phyloP scores from a whole-genome alignment of 2,113 vertebrate species.

The Naja naja region DNA sequence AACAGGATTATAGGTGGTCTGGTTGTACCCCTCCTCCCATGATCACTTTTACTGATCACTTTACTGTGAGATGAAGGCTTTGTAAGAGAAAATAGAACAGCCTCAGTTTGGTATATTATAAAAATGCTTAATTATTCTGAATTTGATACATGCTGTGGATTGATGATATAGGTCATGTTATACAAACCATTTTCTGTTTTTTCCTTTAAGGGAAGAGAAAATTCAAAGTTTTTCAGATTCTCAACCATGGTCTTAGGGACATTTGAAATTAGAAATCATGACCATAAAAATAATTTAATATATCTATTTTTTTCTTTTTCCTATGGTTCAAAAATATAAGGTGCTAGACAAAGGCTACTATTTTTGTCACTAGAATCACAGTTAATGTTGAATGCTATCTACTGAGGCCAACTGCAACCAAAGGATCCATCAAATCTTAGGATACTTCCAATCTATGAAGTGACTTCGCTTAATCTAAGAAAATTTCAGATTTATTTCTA shows the following conservation, averaged over 20 bases:
- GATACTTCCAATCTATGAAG: background rate
- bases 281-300: background rate
- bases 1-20: background rate
- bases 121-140: background rate
- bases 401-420: background rate
- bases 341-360: background rate
- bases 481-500: background rate
- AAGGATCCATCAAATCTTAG: background rate
- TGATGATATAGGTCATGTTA: background rate
- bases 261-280: background rate
- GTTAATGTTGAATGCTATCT: fast-evolving
- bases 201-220: background rate
- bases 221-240: background rate
- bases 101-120: background rate
- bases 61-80: background rate
- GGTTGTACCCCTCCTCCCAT: background rate
- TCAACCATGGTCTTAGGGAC: background rate
- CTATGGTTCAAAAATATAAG: background rate
- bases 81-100: background rate
- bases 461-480: background rate
- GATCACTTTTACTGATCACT: background rate
- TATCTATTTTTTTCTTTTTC: background rate
- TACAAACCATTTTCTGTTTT: background rate
- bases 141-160: background rate
- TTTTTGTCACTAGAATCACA: background rate